A percentile compares a stretch with the other conserved stretches of the same genome.
phyloP scores from a whole-genome alignment of 2,888 invertebrate species.

The Physocephala rufipes region DNA sequence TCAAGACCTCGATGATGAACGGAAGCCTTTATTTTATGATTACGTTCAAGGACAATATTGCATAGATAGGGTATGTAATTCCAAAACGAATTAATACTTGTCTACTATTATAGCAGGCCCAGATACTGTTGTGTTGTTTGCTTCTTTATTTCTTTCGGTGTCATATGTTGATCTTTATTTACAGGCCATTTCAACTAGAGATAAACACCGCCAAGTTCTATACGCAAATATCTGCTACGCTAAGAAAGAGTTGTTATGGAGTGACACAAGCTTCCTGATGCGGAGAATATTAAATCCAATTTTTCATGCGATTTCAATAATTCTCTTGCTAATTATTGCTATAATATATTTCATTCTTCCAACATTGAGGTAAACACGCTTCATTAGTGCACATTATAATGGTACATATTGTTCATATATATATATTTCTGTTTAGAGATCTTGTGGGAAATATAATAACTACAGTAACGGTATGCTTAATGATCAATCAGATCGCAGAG shows the following conservation, averaged over 20 bases:
- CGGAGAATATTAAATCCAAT: slow-evolving; percentile 80
- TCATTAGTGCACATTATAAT: not conserved
- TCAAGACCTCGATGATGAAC: slow-evolving; percentile 65
- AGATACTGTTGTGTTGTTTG: slow-evolving; percentile 12
- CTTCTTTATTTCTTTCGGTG: not conserved
- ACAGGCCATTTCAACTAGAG: slow-evolving; percentile 58
- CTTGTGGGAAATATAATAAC: slow-evolving; percentile 86
- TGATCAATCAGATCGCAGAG: slow-evolving; percentile 80
- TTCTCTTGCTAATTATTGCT: slow-evolving; percentile 76
- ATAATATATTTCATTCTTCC: slow-evolving; percentile 85
- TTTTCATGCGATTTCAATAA: slow-evolving; percentile 78
- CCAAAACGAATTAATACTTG: slow-evolving; percentile 1
- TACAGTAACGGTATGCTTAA: slow-evolving; percentile 80
- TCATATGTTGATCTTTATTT: slow-evolving; percentile 19
- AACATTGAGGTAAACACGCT: slow-evolving; percentile 70
- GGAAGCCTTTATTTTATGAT: slow-evolving; percentile 72
- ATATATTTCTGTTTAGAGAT: slow-evolving; percentile 67
- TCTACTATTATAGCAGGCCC: not conserved
- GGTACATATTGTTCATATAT: slow-evolving; percentile 11
- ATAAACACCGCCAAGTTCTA: slow-evolving; percentile 68
- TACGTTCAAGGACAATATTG: slow-evolving; percentile 82
- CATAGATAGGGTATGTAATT: slow-evolving; percentile 77
- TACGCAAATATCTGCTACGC: slow-evolving; percentile 81
- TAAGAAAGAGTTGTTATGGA: slow-evolving; percentile 77
- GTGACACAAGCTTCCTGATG: slow-evolving; percentile 77